Conservation (phyloP, 2,888 invertebrate genomes). For the Platypus cylindrus region DNA sequence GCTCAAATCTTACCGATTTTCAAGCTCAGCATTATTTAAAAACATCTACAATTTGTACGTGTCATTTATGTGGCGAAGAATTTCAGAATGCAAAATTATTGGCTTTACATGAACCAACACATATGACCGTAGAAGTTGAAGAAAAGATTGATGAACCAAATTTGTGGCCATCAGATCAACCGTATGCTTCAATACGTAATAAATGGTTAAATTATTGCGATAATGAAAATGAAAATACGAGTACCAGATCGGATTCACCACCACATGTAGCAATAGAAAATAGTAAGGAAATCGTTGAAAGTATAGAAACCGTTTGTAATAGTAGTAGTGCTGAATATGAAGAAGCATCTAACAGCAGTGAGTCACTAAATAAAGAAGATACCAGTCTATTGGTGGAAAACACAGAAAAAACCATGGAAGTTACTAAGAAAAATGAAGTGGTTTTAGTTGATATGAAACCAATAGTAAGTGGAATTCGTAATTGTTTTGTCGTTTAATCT, state of each 20-base stretch:
- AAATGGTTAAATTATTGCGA: conserved; percentile 28
- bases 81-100: conserved; percentile 27
- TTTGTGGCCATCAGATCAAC: conserved; percentile 25
- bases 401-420: conserved; percentile 12
- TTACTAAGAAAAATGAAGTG: conserved; percentile 19
- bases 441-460: conserved; percentile 18
- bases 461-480: conserved; percentile 7
- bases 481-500: not conserved
- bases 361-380: conserved; percentile 3
- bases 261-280: too few relatives aligned
- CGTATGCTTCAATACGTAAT: conserved; percentile 27
- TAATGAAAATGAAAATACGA: conserved; percentile 18
- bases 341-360: conserved; percentile 4
- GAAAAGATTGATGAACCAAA: conserved; percentile 28
- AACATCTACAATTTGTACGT: conserved; percentile 21
- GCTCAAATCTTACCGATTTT: conserved; percentile 25
- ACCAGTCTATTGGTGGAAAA: conserved; percentile 15
- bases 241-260: conserved; percentile 9
- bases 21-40: conserved; percentile 19
- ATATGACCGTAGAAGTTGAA: conserved; percentile 30
- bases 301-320: not conserved
- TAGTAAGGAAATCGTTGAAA: conserved; percentile 7
- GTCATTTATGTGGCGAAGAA: conserved; percentile 27
- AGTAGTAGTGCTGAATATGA: conserved; percentile 12
- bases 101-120: conserved; percentile 29